Evolutionary conservation across 2,888 invertebrate genomes (phyloP).

Genomic region (Troides oblongomaculatus): DNA sequence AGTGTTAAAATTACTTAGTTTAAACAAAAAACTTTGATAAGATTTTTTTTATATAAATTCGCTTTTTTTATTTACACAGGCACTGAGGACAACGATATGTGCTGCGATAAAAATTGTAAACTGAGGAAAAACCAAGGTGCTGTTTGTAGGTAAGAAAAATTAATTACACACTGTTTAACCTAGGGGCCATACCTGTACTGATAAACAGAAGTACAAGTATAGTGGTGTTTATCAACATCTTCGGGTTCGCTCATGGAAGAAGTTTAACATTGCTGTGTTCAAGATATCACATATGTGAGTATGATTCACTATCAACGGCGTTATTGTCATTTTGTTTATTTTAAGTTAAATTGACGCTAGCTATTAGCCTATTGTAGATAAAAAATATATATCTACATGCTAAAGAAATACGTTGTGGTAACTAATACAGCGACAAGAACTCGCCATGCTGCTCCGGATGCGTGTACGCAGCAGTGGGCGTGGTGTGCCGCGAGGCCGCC

Average conservation of each 20-base stretch:
- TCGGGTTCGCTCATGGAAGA: no score
- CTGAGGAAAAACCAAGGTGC: slow-evolving; percentile 90
- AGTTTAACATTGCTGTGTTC: no score
- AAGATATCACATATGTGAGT: no score
- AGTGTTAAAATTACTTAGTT: no score
- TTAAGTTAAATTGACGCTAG: no score
- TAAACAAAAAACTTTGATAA: neutral
- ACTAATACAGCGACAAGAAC: slow-evolving; percentile 90
- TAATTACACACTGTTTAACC: neutral
- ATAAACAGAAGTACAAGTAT: no score
- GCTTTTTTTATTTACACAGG: slow-evolving; percentile 43
- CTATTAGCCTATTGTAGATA: no score
- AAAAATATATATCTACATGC: no score
- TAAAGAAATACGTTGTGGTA: neutral
- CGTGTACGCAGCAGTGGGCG: slow-evolving; percentile 89
- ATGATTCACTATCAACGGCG: no score
- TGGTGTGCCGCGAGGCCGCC: slow-evolving; percentile 94
- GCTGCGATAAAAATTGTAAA: slow-evolving; percentile 96
- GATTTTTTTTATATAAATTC: neutral
- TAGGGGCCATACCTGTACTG: no score
- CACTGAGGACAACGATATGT: slow-evolving; percentile 94
- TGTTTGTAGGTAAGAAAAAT: slow-evolving; percentile 85
- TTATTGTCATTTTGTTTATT: no score
- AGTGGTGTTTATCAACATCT: no score
- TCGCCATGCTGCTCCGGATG: slow-evolving; percentile 97